These are phyloP conservation scores for Morbakka virulenta DNA, from an alignment of 30 jellyfish, hydroid and myxozoan species.

Conservation along the genomic window DNA sequence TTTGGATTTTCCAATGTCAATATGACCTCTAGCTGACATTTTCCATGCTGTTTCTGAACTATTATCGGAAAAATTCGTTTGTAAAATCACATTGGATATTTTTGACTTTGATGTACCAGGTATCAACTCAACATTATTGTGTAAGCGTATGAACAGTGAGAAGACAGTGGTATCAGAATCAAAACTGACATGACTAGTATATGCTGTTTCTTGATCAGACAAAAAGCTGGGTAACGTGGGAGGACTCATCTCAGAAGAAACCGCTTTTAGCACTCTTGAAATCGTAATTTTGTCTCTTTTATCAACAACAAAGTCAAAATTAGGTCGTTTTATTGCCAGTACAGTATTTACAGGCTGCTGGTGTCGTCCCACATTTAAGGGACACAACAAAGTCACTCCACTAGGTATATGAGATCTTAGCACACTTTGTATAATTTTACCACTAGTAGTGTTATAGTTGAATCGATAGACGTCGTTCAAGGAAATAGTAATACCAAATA, in stretches of 20 bases:
- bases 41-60: slow-evolving; percentile 68
- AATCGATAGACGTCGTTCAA: slow-evolving; percentile 65
- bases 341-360: slow-evolving; percentile 74
- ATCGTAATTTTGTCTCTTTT: slow-evolving; percentile 79
- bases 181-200: slow-evolving; percentile 87
- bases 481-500: slow-evolving; percentile 71
- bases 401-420: slow-evolving; percentile 90
- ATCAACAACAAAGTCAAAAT: slow-evolving; percentile 87
- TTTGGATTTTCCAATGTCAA: slow-evolving; percentile 68
- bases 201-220: slow-evolving; percentile 71
- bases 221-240: slow-evolving; percentile 82
- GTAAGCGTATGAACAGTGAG: slow-evolving; percentile 79
- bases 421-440: slow-evolving; percentile 46
- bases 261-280: slow-evolving; percentile 50
- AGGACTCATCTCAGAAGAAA: slow-evolving; percentile 68
- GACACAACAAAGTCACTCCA: slow-evolving; percentile 90
- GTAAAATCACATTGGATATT: slow-evolving; percentile 73
- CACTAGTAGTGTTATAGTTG: slow-evolving; percentile 49
- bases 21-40: slow-evolving; percentile 83
- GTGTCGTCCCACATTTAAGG: slow-evolving; percentile 42
- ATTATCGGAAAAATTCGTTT: slow-evolving; percentile 49
- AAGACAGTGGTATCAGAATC: slow-evolving; percentile 70
- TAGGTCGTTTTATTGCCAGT: slow-evolving; percentile 87
- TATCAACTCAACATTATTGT: slow-evolving; percentile 71
- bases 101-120: slow-evolving; percentile 60